Evolutionary conservation across 2,888 invertebrate species (phyloP).

Genomic region (Agrotis clavis): DNA sequence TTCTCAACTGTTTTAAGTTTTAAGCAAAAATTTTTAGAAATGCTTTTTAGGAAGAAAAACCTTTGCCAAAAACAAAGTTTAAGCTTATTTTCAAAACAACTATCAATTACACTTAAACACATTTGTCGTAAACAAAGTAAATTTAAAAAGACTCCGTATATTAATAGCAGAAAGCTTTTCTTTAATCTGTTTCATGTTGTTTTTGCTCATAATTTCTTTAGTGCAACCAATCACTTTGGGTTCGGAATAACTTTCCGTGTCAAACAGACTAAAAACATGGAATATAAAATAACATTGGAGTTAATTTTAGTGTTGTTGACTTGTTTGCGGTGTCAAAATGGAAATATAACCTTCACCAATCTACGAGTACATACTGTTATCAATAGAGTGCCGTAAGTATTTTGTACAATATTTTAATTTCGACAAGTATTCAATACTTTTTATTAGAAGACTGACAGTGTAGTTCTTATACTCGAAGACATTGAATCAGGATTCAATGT

Average conservation of each 20-base stretch:
- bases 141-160: not conserved
- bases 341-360: not conserved
- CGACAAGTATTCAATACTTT: not conserved
- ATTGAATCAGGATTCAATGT: too few relatives aligned
- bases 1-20: not conserved
- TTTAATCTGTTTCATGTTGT: not conserved
- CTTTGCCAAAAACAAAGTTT: not conserved
- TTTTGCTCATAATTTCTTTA: slow-evolving; percentile 16
- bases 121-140: not conserved
- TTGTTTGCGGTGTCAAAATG: not conserved
- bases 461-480: not conserved
- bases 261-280: not conserved
- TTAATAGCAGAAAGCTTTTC: slow-evolving; percentile 5
- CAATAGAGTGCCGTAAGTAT: not conserved
- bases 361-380: too few relatives aligned
- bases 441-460: not conserved
- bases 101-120: not conserved
- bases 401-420: not conserved
- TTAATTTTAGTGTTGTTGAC: slow-evolving; percentile 20
- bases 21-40: not conserved
- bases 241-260: not conserved
- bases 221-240: slow-evolving; percentile 36
- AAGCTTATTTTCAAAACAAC: slow-evolving; percentile 5
- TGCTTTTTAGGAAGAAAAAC: not conserved
- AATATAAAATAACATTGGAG: slow-evolving; percentile 9